These are phyloP conservation scores for Callaeas wilsoni DNA, from an alignment of 2,113 vertebrate genomes.

Conservation along the genomic window DNA sequence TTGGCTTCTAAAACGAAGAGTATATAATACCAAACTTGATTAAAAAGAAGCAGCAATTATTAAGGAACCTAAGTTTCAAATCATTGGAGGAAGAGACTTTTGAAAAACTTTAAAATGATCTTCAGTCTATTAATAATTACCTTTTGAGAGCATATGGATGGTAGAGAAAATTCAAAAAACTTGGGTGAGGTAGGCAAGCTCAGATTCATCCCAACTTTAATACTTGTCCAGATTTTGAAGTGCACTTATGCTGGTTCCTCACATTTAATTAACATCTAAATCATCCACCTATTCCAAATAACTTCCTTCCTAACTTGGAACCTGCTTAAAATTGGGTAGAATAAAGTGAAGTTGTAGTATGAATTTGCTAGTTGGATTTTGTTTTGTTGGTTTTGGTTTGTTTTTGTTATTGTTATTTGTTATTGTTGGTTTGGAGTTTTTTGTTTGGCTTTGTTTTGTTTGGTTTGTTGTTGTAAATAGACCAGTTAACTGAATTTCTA, in stretches of 20 bases:
- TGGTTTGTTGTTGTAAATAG: neutral
- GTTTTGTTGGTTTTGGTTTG: accelerated
- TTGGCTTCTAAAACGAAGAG: neutral
- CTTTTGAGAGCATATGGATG: neutral
- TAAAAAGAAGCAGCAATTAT: neutral
- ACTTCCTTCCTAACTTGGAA: neutral
- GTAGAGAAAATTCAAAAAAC: neutral
- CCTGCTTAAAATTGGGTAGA: neutral
- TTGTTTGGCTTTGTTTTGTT: neutral
- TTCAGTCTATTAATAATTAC: neutral
- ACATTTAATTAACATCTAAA: neutral
- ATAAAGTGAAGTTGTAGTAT: neutral
- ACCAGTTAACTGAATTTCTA: neutral
- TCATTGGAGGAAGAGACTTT: neutral
- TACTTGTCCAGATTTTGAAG: neutral
- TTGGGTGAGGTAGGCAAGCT: neutral
- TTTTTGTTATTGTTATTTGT: too few relatives aligned
- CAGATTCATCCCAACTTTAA: neutral
- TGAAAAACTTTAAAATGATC: neutral
- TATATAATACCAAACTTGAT: neutral
- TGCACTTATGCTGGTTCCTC: neutral
- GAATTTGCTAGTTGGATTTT: neutral
- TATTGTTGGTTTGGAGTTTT: neutral
- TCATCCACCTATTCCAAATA: neutral
- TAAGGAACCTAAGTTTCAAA: neutral